phyloP scores from a whole-genome alignment of 2,888 invertebrate species.

The Tigriopus californicus region DNA sequence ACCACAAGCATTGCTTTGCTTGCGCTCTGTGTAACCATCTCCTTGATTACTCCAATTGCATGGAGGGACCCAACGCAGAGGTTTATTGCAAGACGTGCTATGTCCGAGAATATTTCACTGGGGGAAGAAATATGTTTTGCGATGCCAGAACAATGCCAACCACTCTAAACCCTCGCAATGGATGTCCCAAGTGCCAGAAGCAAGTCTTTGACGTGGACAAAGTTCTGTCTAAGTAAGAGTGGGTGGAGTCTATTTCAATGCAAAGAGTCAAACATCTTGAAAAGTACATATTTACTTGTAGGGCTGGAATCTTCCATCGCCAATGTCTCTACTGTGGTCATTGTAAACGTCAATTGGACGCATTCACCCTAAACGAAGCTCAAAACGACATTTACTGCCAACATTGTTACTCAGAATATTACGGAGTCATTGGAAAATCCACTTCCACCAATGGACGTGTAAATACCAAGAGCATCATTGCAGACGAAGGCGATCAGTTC shows the following conservation, averaged over 20 bases:
- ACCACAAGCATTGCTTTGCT: neutral
- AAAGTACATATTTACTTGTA: too few species aligned
- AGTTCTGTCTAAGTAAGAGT: neutral
- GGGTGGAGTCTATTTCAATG: too few species aligned
- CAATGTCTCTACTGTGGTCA: neutral
- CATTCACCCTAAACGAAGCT: neutral
- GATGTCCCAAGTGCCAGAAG: neutral
- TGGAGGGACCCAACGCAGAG: conserved; percentile 1
- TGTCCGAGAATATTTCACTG: neutral
- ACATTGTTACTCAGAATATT: neutral
- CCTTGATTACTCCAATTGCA: neutral
- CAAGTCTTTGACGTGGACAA: neutral
- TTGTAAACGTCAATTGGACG: neutral
- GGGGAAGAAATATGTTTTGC: neutral
- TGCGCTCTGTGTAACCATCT: neutral
- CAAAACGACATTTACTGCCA: neutral
- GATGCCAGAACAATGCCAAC: neutral
- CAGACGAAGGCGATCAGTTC: too few species aligned
- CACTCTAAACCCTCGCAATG: neutral
- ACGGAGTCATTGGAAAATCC: neutral
- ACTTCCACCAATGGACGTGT: neutral
- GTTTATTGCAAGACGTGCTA: conserved; percentile 6
- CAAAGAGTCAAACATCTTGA: too few species aligned
- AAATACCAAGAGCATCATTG: neutral
- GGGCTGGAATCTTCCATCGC: neutral